Evolutionary conservation across 2,888 invertebrate genomes (phyloP).

Genomic region (Eugnorisma glareosa): DNA sequence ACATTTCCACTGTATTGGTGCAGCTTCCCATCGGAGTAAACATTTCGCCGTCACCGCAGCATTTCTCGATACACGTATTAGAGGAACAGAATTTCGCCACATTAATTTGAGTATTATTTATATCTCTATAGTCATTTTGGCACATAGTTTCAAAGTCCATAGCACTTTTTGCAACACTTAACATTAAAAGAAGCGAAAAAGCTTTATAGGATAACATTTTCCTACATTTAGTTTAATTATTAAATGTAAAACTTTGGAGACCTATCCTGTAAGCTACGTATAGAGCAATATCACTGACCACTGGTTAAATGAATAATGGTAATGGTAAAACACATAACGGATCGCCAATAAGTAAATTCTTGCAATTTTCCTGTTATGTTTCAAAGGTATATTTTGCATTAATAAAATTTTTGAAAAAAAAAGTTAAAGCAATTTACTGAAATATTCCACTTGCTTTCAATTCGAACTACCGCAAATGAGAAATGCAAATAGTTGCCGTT

Average conservation of each 20-base stretch:
- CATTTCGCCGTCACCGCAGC: conserved; percentile 30
- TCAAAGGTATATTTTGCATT: not conserved
- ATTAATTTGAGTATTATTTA: not conserved
- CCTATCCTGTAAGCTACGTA: not conserved
- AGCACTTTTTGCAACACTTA: conserved; percentile 34
- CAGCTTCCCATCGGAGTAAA: not conserved
- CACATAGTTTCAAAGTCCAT: conserved; percentile 15
- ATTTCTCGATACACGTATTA: conserved; percentile 33
- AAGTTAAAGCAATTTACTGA: not conserved
- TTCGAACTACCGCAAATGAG: not conserved
- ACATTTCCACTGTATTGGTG: not conserved
- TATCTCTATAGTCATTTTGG: conserved; percentile 14
- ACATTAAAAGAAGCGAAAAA: conserved; percentile 23
- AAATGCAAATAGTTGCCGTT: not conserved
- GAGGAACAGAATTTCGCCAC: conserved; percentile 15
- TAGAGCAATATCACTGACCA: not conserved
- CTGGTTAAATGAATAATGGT: not conserved
- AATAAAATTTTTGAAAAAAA: not conserved
- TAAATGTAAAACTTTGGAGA: not conserved
- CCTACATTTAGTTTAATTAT: not conserved
- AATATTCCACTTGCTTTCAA: not conserved
- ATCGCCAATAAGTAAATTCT: not conserved
- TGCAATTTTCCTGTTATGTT: not conserved
- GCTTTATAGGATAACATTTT: conserved; percentile 8
- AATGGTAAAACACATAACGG: not conserved